These are phyloP conservation scores for Folsomia manolachei DNA, from an alignment of 2,888 invertebrate species.

Conservation along the genomic window DNA sequence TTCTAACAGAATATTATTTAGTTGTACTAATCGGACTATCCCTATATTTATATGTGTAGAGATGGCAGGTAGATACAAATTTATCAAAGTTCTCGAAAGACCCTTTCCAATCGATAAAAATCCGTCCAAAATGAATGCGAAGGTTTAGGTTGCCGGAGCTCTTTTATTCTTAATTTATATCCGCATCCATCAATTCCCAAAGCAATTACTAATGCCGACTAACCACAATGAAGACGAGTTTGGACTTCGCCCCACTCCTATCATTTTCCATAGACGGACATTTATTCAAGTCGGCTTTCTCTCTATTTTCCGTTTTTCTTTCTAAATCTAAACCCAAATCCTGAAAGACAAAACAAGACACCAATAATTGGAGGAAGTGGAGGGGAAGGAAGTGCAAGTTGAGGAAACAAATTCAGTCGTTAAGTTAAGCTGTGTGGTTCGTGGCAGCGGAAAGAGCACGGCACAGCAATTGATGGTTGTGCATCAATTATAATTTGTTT, in stretches of 20 bases:
- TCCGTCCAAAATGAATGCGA: no score
- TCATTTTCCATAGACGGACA: no score
- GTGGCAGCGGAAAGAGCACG: neutral
- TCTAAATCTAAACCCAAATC: neutral
- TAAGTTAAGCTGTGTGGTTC: neutral
- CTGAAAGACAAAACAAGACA: no score
- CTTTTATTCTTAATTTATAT: conserved; percentile 14
- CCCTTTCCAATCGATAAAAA: no score
- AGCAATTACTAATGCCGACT: conserved; percentile 10
- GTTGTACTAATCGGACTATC: no score
- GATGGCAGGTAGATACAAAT: no score
- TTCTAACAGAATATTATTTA: no score
- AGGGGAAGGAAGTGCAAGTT: neutral
- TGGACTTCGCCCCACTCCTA: no score
- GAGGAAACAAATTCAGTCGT: neutral
- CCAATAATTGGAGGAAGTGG: neutral
- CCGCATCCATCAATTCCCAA: conserved; percentile 13
- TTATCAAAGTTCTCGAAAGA: no score
- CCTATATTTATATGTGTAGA: no score
- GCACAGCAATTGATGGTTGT: neutral
- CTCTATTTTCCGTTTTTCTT: neutral
- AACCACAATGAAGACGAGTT: neutral
- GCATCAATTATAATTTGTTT: neutral
- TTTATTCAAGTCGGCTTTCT: neutral
- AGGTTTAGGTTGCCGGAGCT: neutral